These are phyloP conservation scores for Pangasius djambal DNA, from an alignment of 2,797 vertebrate species.

Conservation along the genomic window DNA sequence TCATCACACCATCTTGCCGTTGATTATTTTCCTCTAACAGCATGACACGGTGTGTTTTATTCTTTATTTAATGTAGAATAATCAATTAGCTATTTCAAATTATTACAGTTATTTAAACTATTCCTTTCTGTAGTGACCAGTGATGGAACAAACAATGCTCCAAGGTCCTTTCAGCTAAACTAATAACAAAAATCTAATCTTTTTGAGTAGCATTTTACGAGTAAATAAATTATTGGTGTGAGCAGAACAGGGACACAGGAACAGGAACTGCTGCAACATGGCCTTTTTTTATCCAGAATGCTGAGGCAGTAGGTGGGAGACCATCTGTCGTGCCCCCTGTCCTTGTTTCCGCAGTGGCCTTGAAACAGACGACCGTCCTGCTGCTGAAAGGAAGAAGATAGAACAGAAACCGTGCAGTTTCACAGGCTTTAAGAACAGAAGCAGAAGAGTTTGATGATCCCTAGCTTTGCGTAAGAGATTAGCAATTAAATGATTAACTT, in stretches of 20 bases:
- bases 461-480: not conserved
- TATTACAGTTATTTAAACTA: not conserved
- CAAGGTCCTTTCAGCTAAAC: not conserved
- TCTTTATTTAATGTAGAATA: not conserved
- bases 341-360: slow-evolving; percentile 22
- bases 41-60: not conserved
- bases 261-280: slow-evolving; percentile 21
- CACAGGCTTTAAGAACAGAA: not conserved
- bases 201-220: not conserved
- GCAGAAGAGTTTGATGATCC: not conserved
- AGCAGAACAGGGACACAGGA: not conserved
- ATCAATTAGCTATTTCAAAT: not conserved
- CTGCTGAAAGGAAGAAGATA: not conserved
- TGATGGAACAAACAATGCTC: not conserved
- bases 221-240: not conserved
- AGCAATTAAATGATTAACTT: not conserved
- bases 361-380: not conserved
- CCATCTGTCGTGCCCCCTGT: slow-evolving; percentile 29
- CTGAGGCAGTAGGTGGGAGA: slow-evolving; percentile 30
- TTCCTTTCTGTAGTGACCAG: not conserved
- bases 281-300: not conserved
- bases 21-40: not conserved
- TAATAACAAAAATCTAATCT: not conserved
- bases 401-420: not conserved
- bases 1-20: not conserved